Evolutionary conservation across 1,140 invertebrate species (phyloP), one percentile per base, ranked within the genome.

Genomic region (Riptortus pedestris): DNA sequence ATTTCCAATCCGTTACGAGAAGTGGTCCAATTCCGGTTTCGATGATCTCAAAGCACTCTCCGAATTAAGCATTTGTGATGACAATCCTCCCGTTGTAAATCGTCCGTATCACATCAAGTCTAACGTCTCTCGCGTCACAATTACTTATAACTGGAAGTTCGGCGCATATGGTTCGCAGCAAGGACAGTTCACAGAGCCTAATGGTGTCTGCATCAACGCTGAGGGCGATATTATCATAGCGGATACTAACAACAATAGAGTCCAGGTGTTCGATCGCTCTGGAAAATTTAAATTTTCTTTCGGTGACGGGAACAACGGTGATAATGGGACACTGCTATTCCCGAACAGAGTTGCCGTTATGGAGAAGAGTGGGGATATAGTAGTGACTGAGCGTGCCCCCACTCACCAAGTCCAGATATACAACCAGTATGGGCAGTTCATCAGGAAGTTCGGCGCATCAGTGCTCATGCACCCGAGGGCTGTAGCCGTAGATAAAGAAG

Each of bases 91-190:
- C 78, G 78, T 11, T 79, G 79, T 71, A 79, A n/a, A n/a, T n/a
- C 79, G 67, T 79, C 79, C 43, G 81, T 79, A 68, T 81, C 81
- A 11, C 79, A 79, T 22, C 80, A 81, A 96, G 72, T 94, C 92
- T 38, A 93, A 96, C 75, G 94, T 97, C 64, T 96, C 95, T 73
- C 83, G 96, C 16, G 93, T 97, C 74, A 99, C 98, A 76, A 99
- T 99, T 95, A 97, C 97, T 68, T 99, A 99, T 73, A 95, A 98
- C 72, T 98, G 95, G 79, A 98, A 98, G 77, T 99, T 99, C 77
- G 97, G 97, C 3, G 96, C 99, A 72, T 99, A 98, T 71, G 97
- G 97, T 0, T 93, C 96, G 0, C 90, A 96, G 84, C 93, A 97
- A 74, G 95, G 96, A 0, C 96, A 99, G 74, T 99, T 99, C 69